Conservation (phyloP, 2,888 invertebrate species). For the Drosophila recens region DNA sequence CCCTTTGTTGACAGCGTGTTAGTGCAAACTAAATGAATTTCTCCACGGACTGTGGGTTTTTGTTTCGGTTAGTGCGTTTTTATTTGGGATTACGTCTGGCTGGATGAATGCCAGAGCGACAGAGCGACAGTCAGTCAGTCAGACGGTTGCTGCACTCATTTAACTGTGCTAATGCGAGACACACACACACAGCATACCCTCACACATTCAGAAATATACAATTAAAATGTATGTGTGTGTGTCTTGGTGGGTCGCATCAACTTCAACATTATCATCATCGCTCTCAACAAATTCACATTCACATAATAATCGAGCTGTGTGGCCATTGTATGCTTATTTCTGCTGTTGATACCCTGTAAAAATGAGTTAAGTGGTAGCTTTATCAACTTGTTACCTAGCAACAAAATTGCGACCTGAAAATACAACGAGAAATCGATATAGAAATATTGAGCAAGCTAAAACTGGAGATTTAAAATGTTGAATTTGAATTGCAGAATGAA, state of each 20-base stretch:
- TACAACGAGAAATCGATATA: too few species aligned
- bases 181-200: slow-evolving; percentile 26
- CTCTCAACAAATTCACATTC: slow-evolving; percentile 57
- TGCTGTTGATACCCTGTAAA: slow-evolving; percentile 38
- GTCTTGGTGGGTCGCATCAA: slow-evolving; percentile 47
- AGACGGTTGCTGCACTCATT: slow-evolving; percentile 52
- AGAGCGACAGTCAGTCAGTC: not conserved
- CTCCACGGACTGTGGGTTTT: slow-evolving; percentile 74
- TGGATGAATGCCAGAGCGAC: slow-evolving; percentile 33
- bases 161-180: slow-evolving; percentile 62
- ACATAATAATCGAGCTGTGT: slow-evolving; percentile 56
- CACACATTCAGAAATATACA: slow-evolving; percentile 22
- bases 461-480: too few species aligned
- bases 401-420: not conserved
- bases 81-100: slow-evolving; percentile 54
- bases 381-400: not conserved
- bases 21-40: slow-evolving; percentile 84
- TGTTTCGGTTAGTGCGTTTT: slow-evolving; percentile 60
- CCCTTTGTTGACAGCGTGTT: slow-evolving; percentile 79
- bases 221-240: slow-evolving; percentile 33
- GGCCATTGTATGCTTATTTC: slow-evolving; percentile 36
- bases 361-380: not conserved
- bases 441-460: too few species aligned
- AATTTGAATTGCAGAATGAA: too few species aligned
- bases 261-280: slow-evolving; percentile 38